Conservation (phyloP, 2,113 vertebrate species). For the Copsychus sechellarum region DNA sequence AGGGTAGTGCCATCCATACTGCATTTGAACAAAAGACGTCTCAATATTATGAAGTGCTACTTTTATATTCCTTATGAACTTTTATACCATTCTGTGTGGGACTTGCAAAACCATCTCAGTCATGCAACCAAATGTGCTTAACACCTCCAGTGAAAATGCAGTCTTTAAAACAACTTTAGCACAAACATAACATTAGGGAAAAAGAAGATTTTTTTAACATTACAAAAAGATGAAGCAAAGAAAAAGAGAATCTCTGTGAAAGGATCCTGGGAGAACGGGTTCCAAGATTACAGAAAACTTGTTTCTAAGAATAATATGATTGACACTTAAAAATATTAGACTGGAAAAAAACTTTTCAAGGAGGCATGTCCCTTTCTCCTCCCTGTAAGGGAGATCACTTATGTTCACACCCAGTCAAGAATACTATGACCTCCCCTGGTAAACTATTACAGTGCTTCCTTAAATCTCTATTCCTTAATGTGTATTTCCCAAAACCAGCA, state of each 20-base stretch:
- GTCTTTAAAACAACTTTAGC: background rate
- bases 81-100: background rate
- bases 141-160: background rate
- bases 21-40: background rate
- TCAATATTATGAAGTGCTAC: background rate
- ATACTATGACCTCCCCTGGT: background rate
- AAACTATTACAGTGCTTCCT: background rate
- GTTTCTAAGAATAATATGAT: background rate
- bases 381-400: background rate
- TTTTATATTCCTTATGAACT: background rate
- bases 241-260: background rate
- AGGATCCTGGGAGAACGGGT: rapidly evolving
- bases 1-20: background rate
- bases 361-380: background rate
- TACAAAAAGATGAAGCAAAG: background rate
- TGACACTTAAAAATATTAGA: background rate
- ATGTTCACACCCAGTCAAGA: background rate
- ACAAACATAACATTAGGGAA: background rate
- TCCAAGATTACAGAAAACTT: background rate
- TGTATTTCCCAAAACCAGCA: background rate
- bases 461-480: background rate
- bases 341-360: background rate
- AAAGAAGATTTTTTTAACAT: background rate
- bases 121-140: background rate
- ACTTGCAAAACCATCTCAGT: background rate